phyloP scores from a whole-genome alignment of 2,113 vertebrate species.

The Petromus typicus region DNA sequence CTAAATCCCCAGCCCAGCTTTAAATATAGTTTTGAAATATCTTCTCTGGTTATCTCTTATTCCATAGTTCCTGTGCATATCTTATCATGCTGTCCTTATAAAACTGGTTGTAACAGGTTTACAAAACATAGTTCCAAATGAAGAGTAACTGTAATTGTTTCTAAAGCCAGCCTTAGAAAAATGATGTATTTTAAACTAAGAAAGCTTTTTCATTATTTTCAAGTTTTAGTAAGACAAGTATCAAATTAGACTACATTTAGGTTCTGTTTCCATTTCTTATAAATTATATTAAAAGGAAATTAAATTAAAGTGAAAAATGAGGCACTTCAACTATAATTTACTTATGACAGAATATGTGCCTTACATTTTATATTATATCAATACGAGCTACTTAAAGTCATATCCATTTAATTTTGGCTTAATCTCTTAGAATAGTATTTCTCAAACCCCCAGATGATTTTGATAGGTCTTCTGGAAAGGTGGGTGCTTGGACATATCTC shows the following conservation, averaged over 20 bases:
- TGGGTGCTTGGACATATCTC: not conserved
- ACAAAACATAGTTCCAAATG: not conserved
- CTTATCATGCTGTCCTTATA: constrained; percentile 11
- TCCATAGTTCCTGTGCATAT: not conserved
- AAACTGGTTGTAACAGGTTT: not conserved
- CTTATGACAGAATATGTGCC: not conserved
- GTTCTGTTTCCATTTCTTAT: constrained; percentile 22
- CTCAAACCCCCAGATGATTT: not conserved
- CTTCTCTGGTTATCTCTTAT: constrained; percentile 11
- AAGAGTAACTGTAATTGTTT: constrained; percentile 37
- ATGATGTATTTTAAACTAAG: not conserved
- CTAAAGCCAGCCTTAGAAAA: not conserved
- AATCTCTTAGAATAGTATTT: constrained; percentile 11
- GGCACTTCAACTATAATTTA: not conserved
- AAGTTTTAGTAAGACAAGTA: constrained; percentile 56
- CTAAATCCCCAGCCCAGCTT: no score
- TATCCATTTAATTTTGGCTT: constrained; percentile 18
- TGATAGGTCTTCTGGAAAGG: constrained; percentile 1
- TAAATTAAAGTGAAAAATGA: not conserved
- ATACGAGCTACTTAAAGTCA: constrained; percentile 19
- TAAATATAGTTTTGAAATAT: not conserved
- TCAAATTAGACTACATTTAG: constrained; percentile 32
- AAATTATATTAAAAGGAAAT: constrained; percentile 29
- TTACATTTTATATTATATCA: not conserved
- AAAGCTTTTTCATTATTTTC: constrained; percentile 34